Base-by-base conservation (phyloP, 2,113 vertebrate genomes). In the Chionodraco myersi region DNA sequence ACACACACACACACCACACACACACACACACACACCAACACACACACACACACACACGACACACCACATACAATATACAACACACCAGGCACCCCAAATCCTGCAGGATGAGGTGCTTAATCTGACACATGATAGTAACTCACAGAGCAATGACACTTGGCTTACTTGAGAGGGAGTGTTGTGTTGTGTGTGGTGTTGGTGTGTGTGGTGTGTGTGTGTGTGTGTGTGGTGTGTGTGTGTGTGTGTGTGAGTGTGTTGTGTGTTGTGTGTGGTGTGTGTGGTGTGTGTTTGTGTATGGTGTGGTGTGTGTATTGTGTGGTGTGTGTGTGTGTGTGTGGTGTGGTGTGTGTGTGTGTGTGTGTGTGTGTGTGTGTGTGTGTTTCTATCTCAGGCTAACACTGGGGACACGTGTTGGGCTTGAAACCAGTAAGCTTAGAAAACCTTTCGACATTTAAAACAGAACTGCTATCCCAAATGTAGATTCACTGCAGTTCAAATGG, bases 81-180 rank as follows among this genome's bases (percentile, higher is more conserved):
- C 86, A 80, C 87, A 87, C 86, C 84, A 21, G 84, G 90, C 76
- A 84, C 86, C 89, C 77, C 80, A 74, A 72, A 62, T 72, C 91
- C 93, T 88, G 88, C 64, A 86, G 91, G 91, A n/a, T n/a, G n/a
- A n/a, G 80, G 80, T 72, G 85, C 82, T 94, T 94, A 91, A 93
- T 93, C 89, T 75, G 90, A 93, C 92, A 92, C n/a, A 87, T 92
- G 92, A 93, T 90, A 93, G 87, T 89, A 88, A 91, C 88, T 93
- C 86, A 80, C 79, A 72, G 63, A 87, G 49, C 62, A 90, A 83
- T 83, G 88, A 77, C 73, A 75, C 68, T 60, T 60, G 73, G 76
- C 72, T 86, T 77, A 77, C 74, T 10, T 10, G 44, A 63, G 51
- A 18, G 51, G n/a, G 4, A 54, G 72, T 61, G 68, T 75, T 70